Conservation (phyloP, 2,113 vertebrate species). For the Entelurus aequoreus region DNA sequence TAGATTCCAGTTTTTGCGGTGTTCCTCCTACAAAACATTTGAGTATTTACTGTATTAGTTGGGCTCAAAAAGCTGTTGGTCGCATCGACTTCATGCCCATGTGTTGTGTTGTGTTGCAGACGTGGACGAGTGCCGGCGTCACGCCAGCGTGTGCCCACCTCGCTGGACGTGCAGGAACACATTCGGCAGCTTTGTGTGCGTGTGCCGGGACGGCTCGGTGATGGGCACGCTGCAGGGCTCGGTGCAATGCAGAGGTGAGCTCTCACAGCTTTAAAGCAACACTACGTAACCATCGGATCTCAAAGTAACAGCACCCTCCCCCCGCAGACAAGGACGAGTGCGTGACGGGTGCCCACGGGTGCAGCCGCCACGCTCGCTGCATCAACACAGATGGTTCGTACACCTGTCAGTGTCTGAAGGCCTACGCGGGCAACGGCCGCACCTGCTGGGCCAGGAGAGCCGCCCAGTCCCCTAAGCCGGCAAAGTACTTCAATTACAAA, state of each 20-base stretch:
- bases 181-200: conserved; percentile 65
- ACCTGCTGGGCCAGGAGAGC: conserved; percentile 62
- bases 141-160: conserved; percentile 33
- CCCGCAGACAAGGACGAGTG: conserved; percentile 62
- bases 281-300: background rate
- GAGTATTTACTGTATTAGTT: background rate
- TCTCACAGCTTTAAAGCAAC: background rate
- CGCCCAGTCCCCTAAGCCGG: conserved; percentile 39
- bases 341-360: conserved; percentile 59
- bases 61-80: background rate
- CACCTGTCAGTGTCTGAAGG: conserved; percentile 59
- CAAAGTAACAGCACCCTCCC: conserved; percentile 5
- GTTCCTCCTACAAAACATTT: background rate
- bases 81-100: background rate
- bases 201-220: conserved; percentile 56
- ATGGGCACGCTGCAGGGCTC: conserved; percentile 42
- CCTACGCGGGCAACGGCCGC: conserved; percentile 54
- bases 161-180: conserved; percentile 62
- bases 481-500: conserved; percentile 64
- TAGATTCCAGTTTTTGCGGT: too few relatives aligned
- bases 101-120: conserved; percentile 51
- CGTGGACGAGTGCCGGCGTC: conserved; percentile 57
- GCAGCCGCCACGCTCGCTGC: conserved; percentile 60
- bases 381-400: conserved; percentile 67
- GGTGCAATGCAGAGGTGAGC: conserved; percentile 53